These are phyloP conservation scores for Scytalopus superciliaris DNA, from an alignment of 2,113 vertebrate genomes.

Conservation along the genomic window DNA sequence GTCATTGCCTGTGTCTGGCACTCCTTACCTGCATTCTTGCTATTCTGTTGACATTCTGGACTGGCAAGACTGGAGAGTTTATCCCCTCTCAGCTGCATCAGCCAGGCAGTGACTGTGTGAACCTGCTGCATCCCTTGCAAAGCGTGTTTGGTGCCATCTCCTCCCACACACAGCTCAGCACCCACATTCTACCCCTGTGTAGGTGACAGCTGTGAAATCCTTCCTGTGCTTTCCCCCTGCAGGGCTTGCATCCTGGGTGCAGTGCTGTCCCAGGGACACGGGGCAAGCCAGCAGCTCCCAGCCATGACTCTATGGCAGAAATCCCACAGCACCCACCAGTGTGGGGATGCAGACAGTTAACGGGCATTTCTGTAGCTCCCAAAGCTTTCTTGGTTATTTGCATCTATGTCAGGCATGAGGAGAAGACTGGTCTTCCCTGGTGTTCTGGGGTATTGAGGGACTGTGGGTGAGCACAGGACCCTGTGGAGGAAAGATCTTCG, in stretches of 20 bases:
- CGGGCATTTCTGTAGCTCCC: background rate
- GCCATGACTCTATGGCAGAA: background rate
- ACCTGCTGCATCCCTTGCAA: background rate
- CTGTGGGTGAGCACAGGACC: background rate
- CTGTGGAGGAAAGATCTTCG: fast-evolving
- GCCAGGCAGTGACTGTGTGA: fast-evolving
- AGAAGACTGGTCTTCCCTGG: background rate
- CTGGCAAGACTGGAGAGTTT: background rate
- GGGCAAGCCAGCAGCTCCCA: background rate
- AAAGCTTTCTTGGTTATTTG: background rate
- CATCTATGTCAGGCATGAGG: background rate
- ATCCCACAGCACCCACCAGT: background rate
- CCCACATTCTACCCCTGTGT: fast-evolving
- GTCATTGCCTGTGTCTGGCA: background rate
- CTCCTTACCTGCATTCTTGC: background rate
- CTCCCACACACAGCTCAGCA: background rate
- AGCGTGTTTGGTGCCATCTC: fast-evolving
- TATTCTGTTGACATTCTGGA: background rate
- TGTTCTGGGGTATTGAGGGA: fast-evolving
- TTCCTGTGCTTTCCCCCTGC: background rate
- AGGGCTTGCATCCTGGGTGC: background rate
- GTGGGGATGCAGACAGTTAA: background rate
- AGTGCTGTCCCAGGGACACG: fast-evolving
- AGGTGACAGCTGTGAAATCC: background rate
- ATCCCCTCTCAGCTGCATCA: background rate